phyloP scores from a whole-genome alignment of 2,113 vertebrate genomes.

The Hemiprocne comata region DNA sequence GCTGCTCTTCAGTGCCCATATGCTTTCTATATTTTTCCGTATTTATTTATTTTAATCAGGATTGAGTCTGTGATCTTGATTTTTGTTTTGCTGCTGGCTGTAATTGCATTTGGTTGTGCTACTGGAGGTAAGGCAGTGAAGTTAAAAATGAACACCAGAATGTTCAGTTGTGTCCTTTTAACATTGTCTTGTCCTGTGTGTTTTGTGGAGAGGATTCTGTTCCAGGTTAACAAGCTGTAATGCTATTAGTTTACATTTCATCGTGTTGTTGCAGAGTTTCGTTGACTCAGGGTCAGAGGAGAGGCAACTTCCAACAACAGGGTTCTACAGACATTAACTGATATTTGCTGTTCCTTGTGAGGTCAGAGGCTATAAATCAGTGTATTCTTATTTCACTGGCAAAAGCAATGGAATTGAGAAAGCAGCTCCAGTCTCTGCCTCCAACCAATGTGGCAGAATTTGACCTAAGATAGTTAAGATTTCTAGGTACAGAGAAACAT shows the following conservation, averaged over 20 bases:
- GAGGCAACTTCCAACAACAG: neutral
- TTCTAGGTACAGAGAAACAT: neutral
- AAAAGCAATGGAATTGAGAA: neutral
- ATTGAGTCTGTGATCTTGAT: slow-evolving; percentile 62
- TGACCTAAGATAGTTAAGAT: neutral
- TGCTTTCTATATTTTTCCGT: slow-evolving; percentile 64
- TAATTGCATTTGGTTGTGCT: slow-evolving; percentile 62
- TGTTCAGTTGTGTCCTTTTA: slow-evolving; percentile 12
- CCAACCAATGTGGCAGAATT: neutral
- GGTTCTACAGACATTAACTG: neutral
- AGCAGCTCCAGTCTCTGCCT: neutral
- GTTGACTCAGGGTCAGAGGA: neutral
- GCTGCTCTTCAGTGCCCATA: slow-evolving; percentile 75
- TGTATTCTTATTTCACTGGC: neutral
- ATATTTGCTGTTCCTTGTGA: neutral
- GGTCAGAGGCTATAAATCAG: neutral
- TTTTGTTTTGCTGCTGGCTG: slow-evolving; percentile 71
- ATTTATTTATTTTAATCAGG: slow-evolving; percentile 72
- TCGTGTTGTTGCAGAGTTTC: neutral
- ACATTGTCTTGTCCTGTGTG: neutral
- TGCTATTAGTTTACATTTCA: slow-evolving; percentile 11
- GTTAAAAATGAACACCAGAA: slow-evolving; percentile 31
- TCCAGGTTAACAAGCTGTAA: neutral
- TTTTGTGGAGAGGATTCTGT: neutral
- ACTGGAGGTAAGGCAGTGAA: slow-evolving; percentile 25